A percentile compares a stretch with the other conserved stretches of the same genome.
Conservation (phyloP, 2,113 vertebrate genomes). For the Bettongia penicillata region DNA sequence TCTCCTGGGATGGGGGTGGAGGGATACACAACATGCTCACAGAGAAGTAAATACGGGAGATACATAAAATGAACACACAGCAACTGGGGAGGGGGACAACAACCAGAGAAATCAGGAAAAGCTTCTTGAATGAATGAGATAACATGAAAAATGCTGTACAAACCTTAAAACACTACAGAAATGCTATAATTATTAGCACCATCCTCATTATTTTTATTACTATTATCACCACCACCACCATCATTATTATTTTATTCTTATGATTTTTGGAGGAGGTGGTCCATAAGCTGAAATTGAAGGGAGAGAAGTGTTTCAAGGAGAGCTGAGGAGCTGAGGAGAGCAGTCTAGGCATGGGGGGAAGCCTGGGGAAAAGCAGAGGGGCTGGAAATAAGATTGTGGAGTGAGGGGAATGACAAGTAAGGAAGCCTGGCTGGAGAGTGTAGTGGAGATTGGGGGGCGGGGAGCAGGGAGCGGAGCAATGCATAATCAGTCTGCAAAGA, state of each 20-base stretch:
- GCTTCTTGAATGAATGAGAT: neutral
- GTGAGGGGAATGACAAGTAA: neutral
- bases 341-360: neutral
- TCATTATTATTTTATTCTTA: neutral
- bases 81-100: neutral
- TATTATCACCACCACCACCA: neutral
- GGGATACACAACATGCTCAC: neutral
- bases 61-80: neutral
- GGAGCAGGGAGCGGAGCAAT: neutral
- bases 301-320: neutral
- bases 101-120: neutral
- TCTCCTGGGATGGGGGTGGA: neutral
- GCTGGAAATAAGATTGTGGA: neutral
- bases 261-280: neutral
- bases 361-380: neutral
- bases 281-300: neutral
- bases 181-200: neutral
- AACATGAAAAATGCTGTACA: neutral
- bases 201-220: neutral
- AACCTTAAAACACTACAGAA: neutral
- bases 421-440: neutral
- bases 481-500: neutral
- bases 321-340: neutral
- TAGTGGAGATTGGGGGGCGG: neutral
- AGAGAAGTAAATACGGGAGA: neutral